These are phyloP conservation scores for Drosophila limbata DNA, from an alignment of 2,888 invertebrate genomes.

Conservation along the genomic window DNA sequence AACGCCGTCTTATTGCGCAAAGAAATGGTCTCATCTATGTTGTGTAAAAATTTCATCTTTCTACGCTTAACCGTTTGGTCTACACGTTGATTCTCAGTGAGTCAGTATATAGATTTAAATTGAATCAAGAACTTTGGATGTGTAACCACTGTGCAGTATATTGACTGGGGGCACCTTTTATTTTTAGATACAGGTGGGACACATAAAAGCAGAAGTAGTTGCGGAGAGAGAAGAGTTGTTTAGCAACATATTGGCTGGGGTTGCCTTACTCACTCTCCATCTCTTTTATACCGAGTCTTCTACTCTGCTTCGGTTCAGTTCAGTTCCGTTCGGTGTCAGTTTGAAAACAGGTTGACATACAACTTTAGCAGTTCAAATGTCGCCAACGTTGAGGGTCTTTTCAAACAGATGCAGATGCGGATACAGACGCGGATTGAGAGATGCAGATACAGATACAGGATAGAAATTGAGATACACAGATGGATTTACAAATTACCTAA, in stretches of 20 bases:
- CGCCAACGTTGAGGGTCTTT: slow-evolving; percentile 33
- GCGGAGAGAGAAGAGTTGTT: not conserved
- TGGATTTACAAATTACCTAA: slow-evolving; percentile 32
- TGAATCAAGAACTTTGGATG: not conserved
- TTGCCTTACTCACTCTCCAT: not conserved
- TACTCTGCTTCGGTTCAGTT: slow-evolving; percentile 28
- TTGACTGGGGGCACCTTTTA: slow-evolving; percentile 28
- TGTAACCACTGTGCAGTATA: slow-evolving; percentile 17
- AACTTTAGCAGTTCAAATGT: slow-evolving; percentile 70
- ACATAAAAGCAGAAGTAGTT: slow-evolving; percentile 22
- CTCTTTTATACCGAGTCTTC: not conserved
- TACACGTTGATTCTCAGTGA: too few relatives aligned
- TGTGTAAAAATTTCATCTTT: too few relatives aligned
- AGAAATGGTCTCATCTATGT: too few relatives aligned
- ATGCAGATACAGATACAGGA: too few relatives aligned
- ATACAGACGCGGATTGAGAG: not conserved
- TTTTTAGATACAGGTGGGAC: slow-evolving; percentile 57
- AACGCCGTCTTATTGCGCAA: too few relatives aligned
- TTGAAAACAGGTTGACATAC: slow-evolving; percentile 71
- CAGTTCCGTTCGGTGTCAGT: slow-evolving; percentile 39
- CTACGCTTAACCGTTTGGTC: too few relatives aligned
- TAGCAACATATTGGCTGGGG: slow-evolving; percentile 34
- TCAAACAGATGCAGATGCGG: slow-evolving; percentile 14
- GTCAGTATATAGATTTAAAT: too few relatives aligned
- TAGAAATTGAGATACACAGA: too few relatives aligned